Conservation (phyloP, 2,888 invertebrate species). For the Poecilobothrus nobilitatus region DNA sequence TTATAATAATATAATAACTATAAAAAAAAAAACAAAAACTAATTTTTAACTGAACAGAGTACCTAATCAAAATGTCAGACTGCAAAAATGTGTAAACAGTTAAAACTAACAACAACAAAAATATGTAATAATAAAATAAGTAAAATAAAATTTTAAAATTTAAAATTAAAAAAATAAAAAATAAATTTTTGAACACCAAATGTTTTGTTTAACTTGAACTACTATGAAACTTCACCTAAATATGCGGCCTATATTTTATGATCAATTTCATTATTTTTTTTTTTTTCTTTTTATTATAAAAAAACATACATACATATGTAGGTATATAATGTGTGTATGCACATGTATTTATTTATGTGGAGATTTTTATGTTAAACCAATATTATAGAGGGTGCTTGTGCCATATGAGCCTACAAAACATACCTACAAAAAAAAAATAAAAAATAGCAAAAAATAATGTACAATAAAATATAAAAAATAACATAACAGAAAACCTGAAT, state of each 20-base stretch:
- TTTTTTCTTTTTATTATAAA: too few relatives aligned
- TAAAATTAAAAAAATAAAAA: neutral
- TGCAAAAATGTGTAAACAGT: neutral
- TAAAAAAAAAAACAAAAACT: neutral
- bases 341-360: too few relatives aligned
- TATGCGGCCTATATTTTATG: conserved; percentile 1
- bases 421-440: neutral
- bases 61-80: conserved; percentile 1
- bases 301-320: too few relatives aligned
- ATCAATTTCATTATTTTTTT: neutral
- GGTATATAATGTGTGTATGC: too few relatives aligned
- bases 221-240: neutral
- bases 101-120: neutral
- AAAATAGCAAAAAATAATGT: too few relatives aligned
- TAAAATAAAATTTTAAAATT: too few relatives aligned
- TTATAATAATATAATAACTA: too few relatives aligned
- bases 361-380: too few relatives aligned
- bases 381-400: too few relatives aligned
- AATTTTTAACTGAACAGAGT: neutral
- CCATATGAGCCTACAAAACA: neutral
- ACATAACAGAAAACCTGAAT: neutral
- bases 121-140: too few relatives aligned
- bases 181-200: neutral
- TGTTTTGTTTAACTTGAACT: conserved; percentile 6
- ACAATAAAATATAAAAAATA: too few relatives aligned